Evolutionary conservation across 2,113 vertebrate species (phyloP), one percentile per base, ranked within the genome.

Genomic region (Megaceryle maxima): DNA sequence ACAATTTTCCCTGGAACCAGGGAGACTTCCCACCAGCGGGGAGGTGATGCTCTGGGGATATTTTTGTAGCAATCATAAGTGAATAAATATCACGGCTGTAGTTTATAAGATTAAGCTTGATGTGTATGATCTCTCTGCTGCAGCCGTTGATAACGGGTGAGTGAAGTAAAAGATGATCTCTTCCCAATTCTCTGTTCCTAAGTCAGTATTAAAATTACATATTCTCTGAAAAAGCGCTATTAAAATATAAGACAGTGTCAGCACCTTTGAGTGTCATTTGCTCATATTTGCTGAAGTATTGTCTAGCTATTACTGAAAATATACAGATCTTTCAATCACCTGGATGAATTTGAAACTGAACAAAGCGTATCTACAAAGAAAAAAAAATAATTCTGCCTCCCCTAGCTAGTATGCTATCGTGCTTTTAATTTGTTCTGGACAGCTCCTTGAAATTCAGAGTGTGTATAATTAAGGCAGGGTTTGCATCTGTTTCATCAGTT

Each of bases 371-470:
- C 24, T 24, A 31, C 31, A 16, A n/a, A 41, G 18, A 24, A 86
- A 74, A 82, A 77, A n/a, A 13, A 18, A 1, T 46, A 46, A 46
- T 80, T 77, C 37, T 43, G n/a, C 21, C 15, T 79, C 92, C 6
- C 13, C 44, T 16, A 29, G 25, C 17, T 50, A 66, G 13, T 22
- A 17, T 1, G 4, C 15, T 67, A 0, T 17, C 5, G 1, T 55
- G 35, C 35, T 79, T 64, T 62, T 62, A 9, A 48, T 66, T 51
- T 56, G n/a, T 17, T 91, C 39, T 72, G 2, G 3, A 59, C 26
- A 59, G 4, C 6, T 55, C 13, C 33, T 77, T 21, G 73, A 19
- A 76, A 41, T 57, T 16, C 29, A 37, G 26, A 31, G 7, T 46
- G 9, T 16, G 11, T 73, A 2, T 80, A 50, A 37, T 57, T 18